Conservation (phyloP, 2,888 invertebrate genomes). For the Hypolimnas misippus region DNA sequence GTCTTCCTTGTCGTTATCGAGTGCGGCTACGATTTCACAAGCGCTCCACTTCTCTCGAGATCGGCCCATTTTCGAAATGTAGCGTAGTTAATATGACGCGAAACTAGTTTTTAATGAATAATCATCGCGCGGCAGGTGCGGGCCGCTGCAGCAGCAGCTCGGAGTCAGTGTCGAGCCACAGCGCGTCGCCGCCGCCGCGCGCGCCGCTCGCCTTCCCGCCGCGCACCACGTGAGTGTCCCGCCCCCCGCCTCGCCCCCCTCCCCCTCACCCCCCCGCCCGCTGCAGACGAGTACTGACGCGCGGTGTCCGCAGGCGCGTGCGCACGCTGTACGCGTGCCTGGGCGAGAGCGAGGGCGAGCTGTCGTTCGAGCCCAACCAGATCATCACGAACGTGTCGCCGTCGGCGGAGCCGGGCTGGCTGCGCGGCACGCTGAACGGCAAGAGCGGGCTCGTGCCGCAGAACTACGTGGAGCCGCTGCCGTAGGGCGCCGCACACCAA, state of each 20-base stretch:
- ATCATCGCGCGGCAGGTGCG: conserved; percentile 40
- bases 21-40: no score
- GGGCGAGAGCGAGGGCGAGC: conserved; percentile 97
- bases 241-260: no score
- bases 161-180: conserved; percentile 88
- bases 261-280: no score
- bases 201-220: conserved; percentile 25
- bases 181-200: conserved; percentile 73
- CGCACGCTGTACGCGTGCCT: conserved; percentile 97
- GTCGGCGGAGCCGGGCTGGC: conserved; percentile 98
- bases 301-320: conserved; percentile 90
- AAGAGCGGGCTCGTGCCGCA: conserved; percentile 96
- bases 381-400: conserved; percentile 97
- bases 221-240: conserved; percentile 50
- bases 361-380: conserved; percentile 99
- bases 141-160: conserved; percentile 86
- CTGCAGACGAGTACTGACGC: no score
- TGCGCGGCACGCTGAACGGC: conserved; percentile 97
- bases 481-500: conserved; percentile 72
- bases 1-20: no score
- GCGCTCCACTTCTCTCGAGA: no score
- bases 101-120: not conserved
- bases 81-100: not conserved
- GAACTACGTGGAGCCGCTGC: conserved; percentile 96
- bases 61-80: no score